Evolutionary conservation across 2,797 vertebrate species (phyloP).

Genomic region (Onychomys torridus): DNA sequence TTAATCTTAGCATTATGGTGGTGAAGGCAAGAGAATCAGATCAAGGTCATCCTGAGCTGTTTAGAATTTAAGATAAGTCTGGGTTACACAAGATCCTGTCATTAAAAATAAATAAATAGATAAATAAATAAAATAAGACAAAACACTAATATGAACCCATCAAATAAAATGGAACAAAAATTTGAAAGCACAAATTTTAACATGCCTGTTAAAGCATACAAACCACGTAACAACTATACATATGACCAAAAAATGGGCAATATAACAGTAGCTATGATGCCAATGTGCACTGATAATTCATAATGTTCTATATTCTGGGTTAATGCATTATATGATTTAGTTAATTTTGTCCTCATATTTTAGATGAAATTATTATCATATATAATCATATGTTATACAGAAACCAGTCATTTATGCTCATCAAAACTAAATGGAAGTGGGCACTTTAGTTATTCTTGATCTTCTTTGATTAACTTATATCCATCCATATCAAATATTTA

Average conservation of each 20-base stretch:
- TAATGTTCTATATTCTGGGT: neutral
- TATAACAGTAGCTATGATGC: neutral
- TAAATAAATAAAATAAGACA: neutral
- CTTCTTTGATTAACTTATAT: neutral
- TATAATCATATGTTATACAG: neutral
- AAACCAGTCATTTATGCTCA: slow-evolving; percentile 16
- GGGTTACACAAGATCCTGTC: neutral
- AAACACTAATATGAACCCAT: neutral
- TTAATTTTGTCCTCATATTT: neutral
- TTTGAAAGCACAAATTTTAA: neutral
- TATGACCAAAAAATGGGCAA: neutral
- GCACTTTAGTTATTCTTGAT: neutral
- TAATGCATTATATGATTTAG: neutral
- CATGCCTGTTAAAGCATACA: neutral
- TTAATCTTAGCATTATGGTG: neutral
- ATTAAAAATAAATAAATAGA: neutral
- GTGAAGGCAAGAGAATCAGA: neutral
- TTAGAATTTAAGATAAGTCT: neutral
- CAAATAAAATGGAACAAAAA: neutral
- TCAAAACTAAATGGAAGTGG: neutral
- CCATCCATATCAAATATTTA: neutral
- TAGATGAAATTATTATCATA: neutral
- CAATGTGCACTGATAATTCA: neutral
- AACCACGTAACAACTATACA: neutral
- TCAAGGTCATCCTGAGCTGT: too few relatives aligned